Conservation (phyloP, 2,888 invertebrate species). For the Pterobdella sp. region DNA sequence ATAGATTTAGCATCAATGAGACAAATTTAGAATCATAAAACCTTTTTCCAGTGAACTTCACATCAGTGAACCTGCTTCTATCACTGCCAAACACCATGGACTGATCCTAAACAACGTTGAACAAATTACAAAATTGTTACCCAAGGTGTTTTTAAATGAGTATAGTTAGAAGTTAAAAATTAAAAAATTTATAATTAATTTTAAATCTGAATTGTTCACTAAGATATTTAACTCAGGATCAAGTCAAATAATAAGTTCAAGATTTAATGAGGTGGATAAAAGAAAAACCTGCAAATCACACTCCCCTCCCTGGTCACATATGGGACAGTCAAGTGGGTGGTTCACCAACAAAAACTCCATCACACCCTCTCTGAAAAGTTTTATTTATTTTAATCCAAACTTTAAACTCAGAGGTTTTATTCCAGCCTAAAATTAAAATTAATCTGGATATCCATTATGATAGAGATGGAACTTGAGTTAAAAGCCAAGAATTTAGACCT, state of each 20-base stretch:
- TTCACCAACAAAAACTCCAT: conserved; percentile 98
- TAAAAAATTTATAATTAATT: neutral
- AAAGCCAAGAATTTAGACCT: too few species aligned
- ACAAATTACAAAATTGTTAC: neutral
- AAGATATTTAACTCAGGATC: neutral
- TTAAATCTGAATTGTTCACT: neutral
- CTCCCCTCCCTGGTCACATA: conserved; percentile 86
- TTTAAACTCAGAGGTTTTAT: too few species aligned
- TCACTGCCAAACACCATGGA: conserved; percentile 91
- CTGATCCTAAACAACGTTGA: conserved; percentile 71
- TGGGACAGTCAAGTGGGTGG: conserved; percentile 97
- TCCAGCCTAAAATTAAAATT: too few species aligned
- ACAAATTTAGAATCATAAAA: conserved; percentile 43
- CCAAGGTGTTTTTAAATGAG: neutral
- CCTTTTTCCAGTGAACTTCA: conserved; percentile 82
- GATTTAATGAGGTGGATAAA: neutral
- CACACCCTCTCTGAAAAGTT: conserved; percentile 62
- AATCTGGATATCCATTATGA: too few species aligned
- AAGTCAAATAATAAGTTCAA: neutral
- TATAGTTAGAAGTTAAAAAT: neutral
- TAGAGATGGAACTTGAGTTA: too few species aligned
- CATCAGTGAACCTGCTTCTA: conserved; percentile 84
- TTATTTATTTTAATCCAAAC: too few species aligned
- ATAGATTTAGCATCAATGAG: neutral
- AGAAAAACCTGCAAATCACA: conserved; percentile 55